Percentiles rank a stretch among this genome's conserved stretches.
These are phyloP conservation scores for Taphrorychus bicolor DNA, from an alignment of 2,888 invertebrate genomes.

Conservation along the genomic window DNA sequence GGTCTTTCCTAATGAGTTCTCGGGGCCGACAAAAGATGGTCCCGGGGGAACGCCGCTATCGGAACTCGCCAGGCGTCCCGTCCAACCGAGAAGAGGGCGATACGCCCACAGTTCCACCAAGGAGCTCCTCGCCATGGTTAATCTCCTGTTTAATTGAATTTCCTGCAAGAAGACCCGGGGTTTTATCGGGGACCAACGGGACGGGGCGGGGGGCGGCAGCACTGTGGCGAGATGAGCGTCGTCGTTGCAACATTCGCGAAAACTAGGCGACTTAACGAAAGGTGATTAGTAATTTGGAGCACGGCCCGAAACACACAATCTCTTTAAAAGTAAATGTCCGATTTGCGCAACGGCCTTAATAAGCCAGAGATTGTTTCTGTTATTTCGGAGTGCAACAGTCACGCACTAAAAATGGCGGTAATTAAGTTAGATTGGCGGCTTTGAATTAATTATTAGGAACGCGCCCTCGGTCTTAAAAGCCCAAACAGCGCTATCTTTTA, in stretches of 20 bases:
- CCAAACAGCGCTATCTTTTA: background rate
- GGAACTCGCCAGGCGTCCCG: conserved; percentile 57
- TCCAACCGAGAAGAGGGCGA: conserved; percentile 29
- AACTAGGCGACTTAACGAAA: conserved; percentile 1
- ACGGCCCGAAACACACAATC: background rate
- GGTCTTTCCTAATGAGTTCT: conserved; percentile 57
- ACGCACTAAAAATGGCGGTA: background rate
- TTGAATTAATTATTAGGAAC: background rate
- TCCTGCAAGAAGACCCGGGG: no score
- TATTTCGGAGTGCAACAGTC: background rate
- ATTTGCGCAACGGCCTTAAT: background rate
- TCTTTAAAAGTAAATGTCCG: background rate
- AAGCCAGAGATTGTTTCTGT: no score
- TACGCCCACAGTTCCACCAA: conserved; percentile 38
- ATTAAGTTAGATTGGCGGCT: background rate
- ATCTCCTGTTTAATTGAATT: conserved; percentile 31
- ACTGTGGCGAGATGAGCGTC: background rate
- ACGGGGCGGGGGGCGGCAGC: no score
- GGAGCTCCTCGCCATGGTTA: conserved; percentile 27
- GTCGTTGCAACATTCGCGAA: background rate
- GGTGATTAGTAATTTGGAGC: background rate
- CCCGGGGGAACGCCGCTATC: conserved; percentile 58
- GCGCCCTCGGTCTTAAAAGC: background rate
- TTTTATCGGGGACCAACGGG: no score
- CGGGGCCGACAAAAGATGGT: conserved; percentile 56